phyloP scores from a whole-genome alignment of 2,113 vertebrate species.

The Nothoprocta perdicaria region DNA sequence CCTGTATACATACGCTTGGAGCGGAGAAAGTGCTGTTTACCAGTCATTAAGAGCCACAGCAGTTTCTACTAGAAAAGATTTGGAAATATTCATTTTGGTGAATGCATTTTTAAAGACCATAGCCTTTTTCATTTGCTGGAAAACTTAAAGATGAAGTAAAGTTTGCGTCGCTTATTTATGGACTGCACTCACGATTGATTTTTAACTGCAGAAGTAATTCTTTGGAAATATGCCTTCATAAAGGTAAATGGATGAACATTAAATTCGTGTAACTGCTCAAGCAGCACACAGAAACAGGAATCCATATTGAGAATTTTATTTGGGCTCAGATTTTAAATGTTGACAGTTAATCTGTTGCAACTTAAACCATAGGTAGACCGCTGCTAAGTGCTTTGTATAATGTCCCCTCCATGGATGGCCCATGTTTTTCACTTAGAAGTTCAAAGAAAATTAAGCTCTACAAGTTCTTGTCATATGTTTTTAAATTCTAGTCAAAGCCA shows the following conservation, averaged over 20 bases:
- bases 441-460: slow-evolving; percentile 43
- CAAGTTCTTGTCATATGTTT: slow-evolving; percentile 9
- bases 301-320: slow-evolving; percentile 31
- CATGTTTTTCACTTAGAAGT: slow-evolving; percentile 12
- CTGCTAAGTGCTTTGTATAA: slow-evolving; percentile 36
- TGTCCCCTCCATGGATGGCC: background rate
- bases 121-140: slow-evolving; percentile 4
- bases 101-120: slow-evolving; percentile 27
- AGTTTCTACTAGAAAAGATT: background rate
- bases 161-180: slow-evolving; percentile 8
- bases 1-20: background rate
- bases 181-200: background rate
- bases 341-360: slow-evolving; percentile 50
- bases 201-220: slow-evolving; percentile 40
- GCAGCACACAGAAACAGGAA: slow-evolving; percentile 23
- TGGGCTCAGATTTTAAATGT: slow-evolving; percentile 34
- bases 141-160: background rate
- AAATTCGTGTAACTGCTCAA: slow-evolving; percentile 26
- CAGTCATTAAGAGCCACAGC: slow-evolving; percentile 21
- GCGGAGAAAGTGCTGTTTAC: background rate
- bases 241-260: slow-evolving; percentile 59
- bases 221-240: slow-evolving; percentile 32
- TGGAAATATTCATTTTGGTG: background rate
- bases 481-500: slow-evolving; percentile 30
- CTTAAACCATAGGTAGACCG: slow-evolving; percentile 15